phyloP scores from a whole-genome alignment of 2,888 invertebrate genomes.

The Ceramica pisi region DNA sequence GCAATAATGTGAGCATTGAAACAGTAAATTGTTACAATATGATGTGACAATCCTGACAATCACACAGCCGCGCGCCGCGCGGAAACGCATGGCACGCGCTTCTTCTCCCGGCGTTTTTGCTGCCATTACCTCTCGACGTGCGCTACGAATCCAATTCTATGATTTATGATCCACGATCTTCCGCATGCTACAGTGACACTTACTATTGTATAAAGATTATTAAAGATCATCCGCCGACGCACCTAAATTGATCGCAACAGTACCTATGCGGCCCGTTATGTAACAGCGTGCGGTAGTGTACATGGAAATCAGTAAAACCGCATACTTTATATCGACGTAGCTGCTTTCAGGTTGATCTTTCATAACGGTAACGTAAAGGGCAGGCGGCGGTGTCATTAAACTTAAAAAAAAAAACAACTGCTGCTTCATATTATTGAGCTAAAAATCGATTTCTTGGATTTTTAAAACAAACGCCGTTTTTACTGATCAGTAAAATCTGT shows the following conservation, averaged over 20 bases:
- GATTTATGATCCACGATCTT: constrained; percentile 83
- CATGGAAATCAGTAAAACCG: constrained; percentile 75
- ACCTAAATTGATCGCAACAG: constrained; percentile 82
- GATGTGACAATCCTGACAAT: constrained; percentile 53
- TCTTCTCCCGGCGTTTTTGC: constrained; percentile 75
- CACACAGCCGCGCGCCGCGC: constrained; percentile 47
- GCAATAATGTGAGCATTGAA: constrained; percentile 39
- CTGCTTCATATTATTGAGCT: constrained; percentile 28
- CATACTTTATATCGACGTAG: constrained; percentile 58
- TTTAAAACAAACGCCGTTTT: constrained; percentile 40
- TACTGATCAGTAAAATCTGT: constrained; percentile 13
- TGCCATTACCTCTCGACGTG: constrained; percentile 73
- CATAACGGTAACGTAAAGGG: constrained; percentile 59
- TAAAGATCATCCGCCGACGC: constrained; percentile 52
- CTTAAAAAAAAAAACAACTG: constrained; percentile 22
- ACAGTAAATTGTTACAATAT: constrained; percentile 50
- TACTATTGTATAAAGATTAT: constrained; percentile 58
- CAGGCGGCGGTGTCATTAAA: constrained; percentile 25
- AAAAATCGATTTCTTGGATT: constrained; percentile 52
- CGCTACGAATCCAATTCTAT: constrained; percentile 78
- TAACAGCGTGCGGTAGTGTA: constrained; percentile 77
- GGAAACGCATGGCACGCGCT: constrained; percentile 75
- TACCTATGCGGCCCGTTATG: constrained; percentile 84
- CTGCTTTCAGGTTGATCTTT: constrained; percentile 40
- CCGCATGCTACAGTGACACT: constrained; percentile 82